phyloP scores from a whole-genome alignment of 2,797 vertebrate species.

The Neosalanx taihuensis region DNA sequence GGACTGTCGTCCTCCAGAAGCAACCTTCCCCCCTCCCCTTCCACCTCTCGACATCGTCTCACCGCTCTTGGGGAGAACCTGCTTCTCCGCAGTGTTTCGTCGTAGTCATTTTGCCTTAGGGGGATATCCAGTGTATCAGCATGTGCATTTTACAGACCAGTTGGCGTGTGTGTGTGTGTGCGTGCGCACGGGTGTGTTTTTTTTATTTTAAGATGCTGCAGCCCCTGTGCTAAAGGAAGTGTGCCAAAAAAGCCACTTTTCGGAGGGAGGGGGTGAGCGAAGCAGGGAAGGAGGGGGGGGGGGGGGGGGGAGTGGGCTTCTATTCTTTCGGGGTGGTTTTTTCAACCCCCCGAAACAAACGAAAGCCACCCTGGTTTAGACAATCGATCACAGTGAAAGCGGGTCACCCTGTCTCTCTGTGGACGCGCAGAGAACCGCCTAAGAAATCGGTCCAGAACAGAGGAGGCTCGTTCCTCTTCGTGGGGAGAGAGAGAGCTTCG shows the following conservation, averaged over 20 bases:
- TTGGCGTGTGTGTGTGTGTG: slow-evolving; percentile 19
- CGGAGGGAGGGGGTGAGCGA: not conserved
- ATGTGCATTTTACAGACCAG: slow-evolving; percentile 55
- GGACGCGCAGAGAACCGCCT: slow-evolving; percentile 64
- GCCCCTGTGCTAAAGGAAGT: slow-evolving; percentile 44
- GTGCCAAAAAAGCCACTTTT: slow-evolving; percentile 67
- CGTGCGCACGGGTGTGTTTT: slow-evolving; percentile 9
- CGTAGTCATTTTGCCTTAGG: slow-evolving; percentile 67
- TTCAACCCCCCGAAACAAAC: slow-evolving; percentile 23
- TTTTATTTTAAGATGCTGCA: slow-evolving; percentile 54
- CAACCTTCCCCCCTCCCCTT: not conserved
- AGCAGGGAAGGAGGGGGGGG: too few species aligned
- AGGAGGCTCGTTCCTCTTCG: slow-evolving; percentile 68
- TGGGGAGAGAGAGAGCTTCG: slow-evolving; percentile 51
- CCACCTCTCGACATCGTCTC: slow-evolving; percentile 38
- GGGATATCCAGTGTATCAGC: slow-evolving; percentile 56
- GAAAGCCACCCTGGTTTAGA: slow-evolving; percentile 52
- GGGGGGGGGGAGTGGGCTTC: slow-evolving; percentile 18
- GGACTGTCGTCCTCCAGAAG: slow-evolving; percentile 37
- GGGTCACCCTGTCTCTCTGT: slow-evolving; percentile 68
- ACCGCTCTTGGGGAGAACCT: slow-evolving; percentile 29
- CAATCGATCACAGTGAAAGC: slow-evolving; percentile 66
- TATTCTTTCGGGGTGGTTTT: slow-evolving; percentile 28
- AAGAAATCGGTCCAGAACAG: slow-evolving; percentile 72
- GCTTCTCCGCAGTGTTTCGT: slow-evolving; percentile 31